Evolutionary conservation across 2,797 vertebrate genomes (phyloP).

Genomic region (Xenops minutus): DNA sequence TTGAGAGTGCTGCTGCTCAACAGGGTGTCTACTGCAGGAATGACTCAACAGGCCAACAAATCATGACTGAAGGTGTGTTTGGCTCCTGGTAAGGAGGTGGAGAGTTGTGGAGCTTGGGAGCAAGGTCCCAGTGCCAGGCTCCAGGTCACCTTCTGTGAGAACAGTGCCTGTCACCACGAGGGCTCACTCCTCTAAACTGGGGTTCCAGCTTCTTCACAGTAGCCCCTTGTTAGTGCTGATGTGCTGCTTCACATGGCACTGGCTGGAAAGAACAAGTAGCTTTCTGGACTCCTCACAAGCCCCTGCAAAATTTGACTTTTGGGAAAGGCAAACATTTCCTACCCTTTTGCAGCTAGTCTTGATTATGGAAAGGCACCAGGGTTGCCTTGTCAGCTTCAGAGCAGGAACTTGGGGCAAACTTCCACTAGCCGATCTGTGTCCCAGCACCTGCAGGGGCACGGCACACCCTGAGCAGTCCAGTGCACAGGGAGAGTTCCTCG

Average conservation of each 20-base stretch:
- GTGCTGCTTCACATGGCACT: not conserved
- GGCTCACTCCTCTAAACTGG: not conserved
- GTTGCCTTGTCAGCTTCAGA: not conserved
- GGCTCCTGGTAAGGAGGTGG: not conserved
- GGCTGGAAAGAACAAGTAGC: not conserved
- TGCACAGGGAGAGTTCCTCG: not conserved
- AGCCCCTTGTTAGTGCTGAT: not conserved
- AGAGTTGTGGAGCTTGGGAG: not conserved
- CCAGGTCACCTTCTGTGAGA: rapidly evolving
- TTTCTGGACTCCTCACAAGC: not conserved
- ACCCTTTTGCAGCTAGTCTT: not conserved
- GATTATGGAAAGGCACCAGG: not conserved
- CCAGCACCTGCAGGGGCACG: not conserved
- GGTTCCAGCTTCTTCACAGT: not conserved
- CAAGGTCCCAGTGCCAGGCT: not conserved
- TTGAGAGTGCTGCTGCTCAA: not conserved
- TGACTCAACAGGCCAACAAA: not conserved
- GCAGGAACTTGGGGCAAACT: not conserved
- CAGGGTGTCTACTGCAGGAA: not conserved
- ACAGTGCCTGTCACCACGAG: not conserved
- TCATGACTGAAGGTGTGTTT: not conserved
- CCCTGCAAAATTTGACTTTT: not conserved
- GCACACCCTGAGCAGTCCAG: rapidly evolving
- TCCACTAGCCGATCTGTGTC: not conserved
- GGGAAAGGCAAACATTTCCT: not conserved